Conservation (phyloP, 2,888 invertebrate genomes). For the Sesamia inferens region DNA sequence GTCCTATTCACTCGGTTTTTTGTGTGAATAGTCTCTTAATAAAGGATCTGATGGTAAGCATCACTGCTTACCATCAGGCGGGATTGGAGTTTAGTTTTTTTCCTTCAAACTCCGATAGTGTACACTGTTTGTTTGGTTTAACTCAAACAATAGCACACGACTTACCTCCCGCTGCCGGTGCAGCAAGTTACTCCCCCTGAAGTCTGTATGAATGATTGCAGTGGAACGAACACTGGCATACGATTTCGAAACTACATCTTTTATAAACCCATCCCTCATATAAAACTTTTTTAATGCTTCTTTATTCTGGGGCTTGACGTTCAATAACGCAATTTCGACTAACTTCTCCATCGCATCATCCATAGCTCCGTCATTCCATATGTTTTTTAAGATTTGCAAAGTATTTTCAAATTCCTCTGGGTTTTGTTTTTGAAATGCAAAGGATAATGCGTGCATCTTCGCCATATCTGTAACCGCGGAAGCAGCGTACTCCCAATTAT, state of each 20-base stretch:
- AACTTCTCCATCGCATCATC: slow-evolving; percentile 3
- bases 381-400: neutral
- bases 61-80: too few species aligned
- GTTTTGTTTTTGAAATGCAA: slow-evolving; percentile 68
- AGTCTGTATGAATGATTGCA: slow-evolving; percentile 68
- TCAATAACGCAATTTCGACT: slow-evolving; percentile 42
- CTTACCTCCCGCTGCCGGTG: slow-evolving; percentile 61
- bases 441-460: slow-evolving; percentile 75
- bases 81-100: too few species aligned
- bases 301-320: slow-evolving; percentile 64
- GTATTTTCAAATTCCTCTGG: slow-evolving; percentile 20
- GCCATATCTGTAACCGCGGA: slow-evolving; percentile 67
- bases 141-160: neutral
- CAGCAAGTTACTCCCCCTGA: slow-evolving; percentile 68
- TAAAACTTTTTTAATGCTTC: slow-evolving; percentile 64
- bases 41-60: too few species aligned
- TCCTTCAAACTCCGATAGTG: neutral
- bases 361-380: slow-evolving; percentile 6
- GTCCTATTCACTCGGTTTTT: too few species aligned
- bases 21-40: too few species aligned
- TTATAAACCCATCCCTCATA: slow-evolving; percentile 1
- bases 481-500: slow-evolving; percentile 58
- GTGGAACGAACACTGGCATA: slow-evolving; percentile 54
- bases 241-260: slow-evolving; percentile 42
- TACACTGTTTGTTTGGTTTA: too few species aligned